Base-by-base conservation (phyloP, 2,888 invertebrate species). In the Micropterix aruncella region DNA sequence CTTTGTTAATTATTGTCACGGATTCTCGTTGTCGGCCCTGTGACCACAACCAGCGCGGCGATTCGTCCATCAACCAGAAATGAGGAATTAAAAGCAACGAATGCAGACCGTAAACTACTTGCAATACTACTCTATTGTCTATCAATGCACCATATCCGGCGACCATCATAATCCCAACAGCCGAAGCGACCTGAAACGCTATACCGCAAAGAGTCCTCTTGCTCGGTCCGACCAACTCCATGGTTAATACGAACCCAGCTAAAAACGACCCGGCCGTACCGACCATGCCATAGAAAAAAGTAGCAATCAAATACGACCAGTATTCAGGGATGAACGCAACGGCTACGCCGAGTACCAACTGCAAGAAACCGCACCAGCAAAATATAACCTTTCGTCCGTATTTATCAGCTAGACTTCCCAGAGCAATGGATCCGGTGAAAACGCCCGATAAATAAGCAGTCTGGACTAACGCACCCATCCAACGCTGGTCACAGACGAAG, bases 21-120 rank as follows among this genome's bases (percentile, higher is more conserved):
- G 88, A 83, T 59, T 89, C 86, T 9, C 73, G 68, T 2, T 77
- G 72, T 18, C 82, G 74, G 2, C 88, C 89, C 57, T 89, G 86
- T 3, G 82, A 75, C 89, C 90, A 90, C 2, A 90, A 65, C 90
- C 90, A 91, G 49, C 89, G 74, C 0, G 89, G 88, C 19, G 89
- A 90, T 63, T 91, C 90, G 54, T 90, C 89, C 76, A 91, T 82
- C 18, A 86, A 56, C 75, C 89, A 80, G 80, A 83, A 87, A 59
- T 90, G 88, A 14, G 78, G 82, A 44, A 89, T 60, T 17, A 90
- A 66, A 1, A 87, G 55, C 2, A 73, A 63, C 42, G 84, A 79
- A 57, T 90, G 90, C 42, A 82, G 60, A 1, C 83, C 89, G 57
- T 88, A 88, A 1, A 84, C 62, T 4, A 87, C 71, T 67, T 90